Percentiles rank a stretch among this genome's conserved stretches.
Conservation (phyloP, 2,113 vertebrate species). For the Atlantisia rogersi region DNA sequence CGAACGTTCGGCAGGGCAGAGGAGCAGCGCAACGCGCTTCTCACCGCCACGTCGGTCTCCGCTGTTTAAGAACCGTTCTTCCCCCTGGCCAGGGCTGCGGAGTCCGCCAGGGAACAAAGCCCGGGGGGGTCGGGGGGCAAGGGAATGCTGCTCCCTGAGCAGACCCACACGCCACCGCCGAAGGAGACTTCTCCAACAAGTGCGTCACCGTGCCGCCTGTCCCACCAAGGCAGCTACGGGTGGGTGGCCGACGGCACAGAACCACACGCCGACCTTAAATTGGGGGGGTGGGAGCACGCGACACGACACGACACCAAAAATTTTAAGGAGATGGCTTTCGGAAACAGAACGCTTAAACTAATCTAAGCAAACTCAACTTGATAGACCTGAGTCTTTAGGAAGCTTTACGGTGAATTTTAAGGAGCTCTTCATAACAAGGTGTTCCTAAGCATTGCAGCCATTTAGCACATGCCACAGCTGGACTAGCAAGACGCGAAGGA, state of each 20-base stretch:
- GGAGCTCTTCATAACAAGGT: constrained; percentile 67
- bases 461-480: constrained; percentile 81
- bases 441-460: constrained; percentile 75
- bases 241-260: not conserved
- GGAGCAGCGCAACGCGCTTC: not conserved
- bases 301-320: not conserved
- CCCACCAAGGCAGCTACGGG: not conserved
- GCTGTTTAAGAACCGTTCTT: rapidly evolving
- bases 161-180: not conserved
- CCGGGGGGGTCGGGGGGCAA: not conserved
- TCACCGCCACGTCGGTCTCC: too few relatives aligned
- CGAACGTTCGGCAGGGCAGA: not conserved
- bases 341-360: not conserved
- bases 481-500: constrained; percentile 76
- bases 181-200: not conserved
- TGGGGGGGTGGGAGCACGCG: too few relatives aligned
- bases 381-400: not conserved
- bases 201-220: not conserved
- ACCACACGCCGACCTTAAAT: not conserved
- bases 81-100: rapidly evolving
- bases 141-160: not conserved
- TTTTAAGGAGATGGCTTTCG: not conserved
- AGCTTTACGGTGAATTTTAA: constrained; percentile 63
- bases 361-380: not conserved
- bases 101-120: not conserved